Evolutionary conservation across 2,797 vertebrate genomes (phyloP).

Genomic region (Octomys mimax): DNA sequence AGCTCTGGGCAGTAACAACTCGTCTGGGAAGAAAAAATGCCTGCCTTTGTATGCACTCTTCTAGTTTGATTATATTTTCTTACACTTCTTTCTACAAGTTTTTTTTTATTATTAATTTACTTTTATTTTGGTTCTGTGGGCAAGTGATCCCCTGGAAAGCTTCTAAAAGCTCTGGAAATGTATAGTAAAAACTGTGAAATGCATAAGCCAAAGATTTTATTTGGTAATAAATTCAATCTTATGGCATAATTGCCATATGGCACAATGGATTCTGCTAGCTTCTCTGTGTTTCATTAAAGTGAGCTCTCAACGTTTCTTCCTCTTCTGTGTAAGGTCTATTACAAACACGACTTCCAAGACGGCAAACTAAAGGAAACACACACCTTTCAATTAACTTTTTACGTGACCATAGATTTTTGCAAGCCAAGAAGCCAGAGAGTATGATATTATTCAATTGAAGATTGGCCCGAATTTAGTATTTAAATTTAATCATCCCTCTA

Average conservation of each 20-base stretch:
- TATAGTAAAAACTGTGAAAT: constrained; percentile 86
- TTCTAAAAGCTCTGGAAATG: constrained; percentile 78
- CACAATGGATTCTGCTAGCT: constrained; percentile 67
- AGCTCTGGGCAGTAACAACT: constrained; percentile 71
- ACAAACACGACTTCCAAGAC: constrained; percentile 59
- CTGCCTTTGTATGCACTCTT: constrained; percentile 73
- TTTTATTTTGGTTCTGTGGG: constrained; percentile 68
- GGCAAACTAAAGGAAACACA: constrained; percentile 54
- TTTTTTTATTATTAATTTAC: constrained; percentile 55
- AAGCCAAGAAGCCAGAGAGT: constrained; percentile 62
- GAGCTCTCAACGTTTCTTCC: constrained; percentile 54
- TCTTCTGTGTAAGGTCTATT: constrained; percentile 68
- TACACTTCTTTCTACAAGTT: constrained; percentile 80
- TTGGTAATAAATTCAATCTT: constrained; percentile 86
- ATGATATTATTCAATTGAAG: constrained; percentile 73
- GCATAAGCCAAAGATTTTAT: constrained; percentile 85
- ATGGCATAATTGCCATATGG: constrained; percentile 86
- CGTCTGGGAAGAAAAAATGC: constrained; percentile 72
- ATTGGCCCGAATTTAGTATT: constrained; percentile 67
- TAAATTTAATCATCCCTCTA: constrained; percentile 83
- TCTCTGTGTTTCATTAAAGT: constrained; percentile 80
- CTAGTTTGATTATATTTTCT: constrained; percentile 83
- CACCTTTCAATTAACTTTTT: constrained; percentile 46
- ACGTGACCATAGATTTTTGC: constrained; percentile 20
- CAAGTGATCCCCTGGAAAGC: constrained; percentile 84